Conservation (phyloP, 2,113 vertebrate species). For the Oxyruncus cristatus region DNA sequence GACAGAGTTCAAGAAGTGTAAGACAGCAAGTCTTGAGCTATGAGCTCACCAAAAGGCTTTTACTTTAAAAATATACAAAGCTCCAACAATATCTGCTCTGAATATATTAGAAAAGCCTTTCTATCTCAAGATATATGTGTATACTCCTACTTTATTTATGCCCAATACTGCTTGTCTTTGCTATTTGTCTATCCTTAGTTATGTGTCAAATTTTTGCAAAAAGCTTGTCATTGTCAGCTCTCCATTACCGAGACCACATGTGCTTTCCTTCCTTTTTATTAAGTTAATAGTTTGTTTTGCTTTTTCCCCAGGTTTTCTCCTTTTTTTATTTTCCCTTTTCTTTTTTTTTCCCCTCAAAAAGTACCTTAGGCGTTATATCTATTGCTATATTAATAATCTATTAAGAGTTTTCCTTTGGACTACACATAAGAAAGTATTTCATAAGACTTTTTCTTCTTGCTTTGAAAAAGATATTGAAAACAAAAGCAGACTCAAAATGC, state of each 20-base stretch:
- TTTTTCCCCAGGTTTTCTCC: neutral
- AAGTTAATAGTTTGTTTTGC: neutral
- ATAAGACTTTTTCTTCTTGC: neutral
- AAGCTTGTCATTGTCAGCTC: neutral
- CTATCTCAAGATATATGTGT: neutral
- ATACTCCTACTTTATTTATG: neutral
- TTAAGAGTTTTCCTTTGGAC: neutral
- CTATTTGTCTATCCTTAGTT: neutral
- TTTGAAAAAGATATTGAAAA: neutral
- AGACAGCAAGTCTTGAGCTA: neutral
- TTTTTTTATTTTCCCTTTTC: too few species aligned
- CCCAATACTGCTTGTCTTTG: neutral
- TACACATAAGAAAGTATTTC: neutral
- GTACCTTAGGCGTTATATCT: neutral
- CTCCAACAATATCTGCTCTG: neutral
- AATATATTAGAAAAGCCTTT: neutral
- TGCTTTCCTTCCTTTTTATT: neutral
- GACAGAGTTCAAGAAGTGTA: neutral
- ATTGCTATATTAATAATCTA: neutral
- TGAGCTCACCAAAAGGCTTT: neutral
- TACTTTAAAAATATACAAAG: neutral
- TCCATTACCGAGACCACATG: neutral
- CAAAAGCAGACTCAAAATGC: neutral
- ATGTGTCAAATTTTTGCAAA: neutral
- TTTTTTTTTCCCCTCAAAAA: neutral